phyloP scores from a whole-genome alignment of 2,888 invertebrate species.

The Trisateles emortualis region DNA sequence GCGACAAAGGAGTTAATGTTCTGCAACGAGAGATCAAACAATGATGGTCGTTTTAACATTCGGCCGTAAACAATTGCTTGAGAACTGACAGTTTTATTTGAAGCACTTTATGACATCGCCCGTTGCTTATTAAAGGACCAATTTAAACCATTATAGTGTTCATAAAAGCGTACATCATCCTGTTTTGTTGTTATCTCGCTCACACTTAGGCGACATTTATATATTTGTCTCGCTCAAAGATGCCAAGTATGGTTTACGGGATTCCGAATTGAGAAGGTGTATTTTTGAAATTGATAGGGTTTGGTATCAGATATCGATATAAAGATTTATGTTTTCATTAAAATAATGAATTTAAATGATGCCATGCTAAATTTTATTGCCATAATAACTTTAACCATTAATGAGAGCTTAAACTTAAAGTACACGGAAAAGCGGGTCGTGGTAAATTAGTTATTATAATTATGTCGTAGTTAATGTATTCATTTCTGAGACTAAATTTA shows the following conservation, averaged over 20 bases:
- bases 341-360: constrained; percentile 16
- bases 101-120: constrained; percentile 75
- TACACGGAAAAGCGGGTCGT: no score
- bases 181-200: constrained; percentile 72
- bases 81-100: constrained; percentile 70
- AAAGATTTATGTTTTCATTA: constrained; percentile 26
- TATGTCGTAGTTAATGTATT: no score
- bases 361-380: no score
- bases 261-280: constrained; percentile 77
- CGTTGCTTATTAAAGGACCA: constrained; percentile 81
- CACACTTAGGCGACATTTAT: constrained; percentile 25
- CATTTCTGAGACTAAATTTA: no score
- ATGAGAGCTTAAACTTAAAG: no score
- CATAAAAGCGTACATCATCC: constrained; percentile 84
- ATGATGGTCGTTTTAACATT: constrained; percentile 52
- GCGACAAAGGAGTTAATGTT: constrained; percentile 21
- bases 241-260: constrained; percentile 78
- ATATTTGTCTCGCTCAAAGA: constrained; percentile 59
- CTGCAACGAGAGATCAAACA: constrained; percentile 34
- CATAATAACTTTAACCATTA: no score
- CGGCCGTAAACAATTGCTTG: constrained; percentile 51
- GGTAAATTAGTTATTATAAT: no score
- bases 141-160: constrained; percentile 85
- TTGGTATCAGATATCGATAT: constrained; percentile 45
- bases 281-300: constrained; percentile 75